Conservation (phyloP, 2,797 vertebrate genomes). For the Bradypodion ventrale region DNA sequence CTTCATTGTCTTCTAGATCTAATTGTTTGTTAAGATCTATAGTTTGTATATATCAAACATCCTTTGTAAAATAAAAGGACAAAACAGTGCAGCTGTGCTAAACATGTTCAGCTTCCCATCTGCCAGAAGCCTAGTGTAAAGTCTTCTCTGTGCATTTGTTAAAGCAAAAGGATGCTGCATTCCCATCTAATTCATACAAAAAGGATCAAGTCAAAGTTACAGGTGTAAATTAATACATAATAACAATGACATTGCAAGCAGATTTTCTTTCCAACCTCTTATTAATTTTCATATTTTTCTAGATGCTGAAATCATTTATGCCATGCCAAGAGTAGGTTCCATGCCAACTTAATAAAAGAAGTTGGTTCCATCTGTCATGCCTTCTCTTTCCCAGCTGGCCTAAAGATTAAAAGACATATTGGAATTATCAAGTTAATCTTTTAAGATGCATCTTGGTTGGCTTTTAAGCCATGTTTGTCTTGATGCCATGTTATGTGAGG, state of each 20-base stretch:
- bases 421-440: constrained; percentile 78
- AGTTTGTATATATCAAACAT: neutral
- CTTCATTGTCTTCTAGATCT: neutral
- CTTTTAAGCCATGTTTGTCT: constrained; percentile 64
- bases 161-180: constrained; percentile 35
- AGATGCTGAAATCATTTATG: constrained; percentile 73
- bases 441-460: constrained; percentile 63
- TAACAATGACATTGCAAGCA: constrained; percentile 59
- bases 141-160: constrained; percentile 52
- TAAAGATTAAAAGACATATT: constrained; percentile 78
- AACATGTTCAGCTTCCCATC: constrained; percentile 29
- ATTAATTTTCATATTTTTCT: no score
- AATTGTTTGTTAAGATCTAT: no score
- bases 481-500: constrained; percentile 47
- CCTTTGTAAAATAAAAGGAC: constrained; percentile 23
- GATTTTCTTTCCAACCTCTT: constrained; percentile 79
- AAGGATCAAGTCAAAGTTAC: constrained; percentile 53
- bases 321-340: constrained; percentile 70
- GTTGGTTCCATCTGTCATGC: constrained; percentile 80
- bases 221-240: constrained; percentile 67
- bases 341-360: constrained; percentile 74
- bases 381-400: constrained; percentile 77
- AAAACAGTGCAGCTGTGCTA: constrained; percentile 49
- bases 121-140: constrained; percentile 52
- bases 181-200: constrained; percentile 41